Percentiles rank a stretch among this genome's conserved stretches.
Conservation (phyloP, 2,113 vertebrate genomes). For the Centropristis striata region DNA sequence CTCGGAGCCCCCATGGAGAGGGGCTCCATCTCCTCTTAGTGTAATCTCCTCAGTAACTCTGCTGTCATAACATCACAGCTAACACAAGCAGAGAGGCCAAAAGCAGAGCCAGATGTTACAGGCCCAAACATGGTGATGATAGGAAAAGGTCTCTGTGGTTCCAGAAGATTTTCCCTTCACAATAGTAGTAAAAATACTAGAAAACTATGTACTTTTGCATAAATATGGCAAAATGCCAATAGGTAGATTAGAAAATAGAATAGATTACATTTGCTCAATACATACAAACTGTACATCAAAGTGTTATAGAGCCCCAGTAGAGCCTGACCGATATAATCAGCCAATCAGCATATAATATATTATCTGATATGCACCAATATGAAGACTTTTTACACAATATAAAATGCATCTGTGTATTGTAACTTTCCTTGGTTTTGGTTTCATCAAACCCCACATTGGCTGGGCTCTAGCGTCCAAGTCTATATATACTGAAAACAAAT, state of each 20-base stretch:
- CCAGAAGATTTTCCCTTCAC: neutral
- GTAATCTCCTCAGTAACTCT: constrained; percentile 63
- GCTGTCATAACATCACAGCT: constrained; percentile 76
- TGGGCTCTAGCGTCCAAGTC: neutral
- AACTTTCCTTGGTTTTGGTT: no score
- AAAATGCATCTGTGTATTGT: no score
- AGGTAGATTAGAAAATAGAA: no score
- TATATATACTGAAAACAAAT: neutral
- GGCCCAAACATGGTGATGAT: constrained; percentile 29
- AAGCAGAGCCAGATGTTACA: constrained; percentile 77
- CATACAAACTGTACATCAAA: no score
- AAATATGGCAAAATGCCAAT: no score
- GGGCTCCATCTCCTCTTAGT: constrained; percentile 47
- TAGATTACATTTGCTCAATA: no score
- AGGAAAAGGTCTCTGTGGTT: neutral
- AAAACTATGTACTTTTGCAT: neutral
- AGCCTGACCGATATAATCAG: no score
- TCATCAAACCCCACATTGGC: no score
- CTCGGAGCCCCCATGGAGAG: constrained; percentile 19
- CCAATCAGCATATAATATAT: no score
- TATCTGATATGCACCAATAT: no score
- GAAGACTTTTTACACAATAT: no score
- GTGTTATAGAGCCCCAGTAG: no score
- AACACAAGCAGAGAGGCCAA: constrained; percentile 64
- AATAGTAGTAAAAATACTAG: neutral